phyloP scores from a whole-genome alignment of 1,140 invertebrate species.

The Drosophila melanogaster region DNA sequence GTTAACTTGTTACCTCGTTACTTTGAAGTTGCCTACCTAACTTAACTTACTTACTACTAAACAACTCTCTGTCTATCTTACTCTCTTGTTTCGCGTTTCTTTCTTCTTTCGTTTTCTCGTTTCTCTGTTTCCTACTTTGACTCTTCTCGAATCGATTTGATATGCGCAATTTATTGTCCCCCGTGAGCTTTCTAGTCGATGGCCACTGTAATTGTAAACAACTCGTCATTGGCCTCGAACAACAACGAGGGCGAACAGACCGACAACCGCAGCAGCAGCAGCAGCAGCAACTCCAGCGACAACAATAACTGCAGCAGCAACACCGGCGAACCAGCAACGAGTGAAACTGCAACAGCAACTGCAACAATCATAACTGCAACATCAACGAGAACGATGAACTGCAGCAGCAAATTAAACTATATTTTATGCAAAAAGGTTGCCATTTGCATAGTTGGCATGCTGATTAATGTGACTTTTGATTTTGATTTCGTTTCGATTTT shows the following conservation, averaged over 20 bases:
- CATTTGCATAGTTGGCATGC: constrained; percentile 73
- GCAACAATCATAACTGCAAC: constrained; percentile 16
- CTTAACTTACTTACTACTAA: constrained; percentile 58
- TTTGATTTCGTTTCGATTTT: constrained; percentile 56
- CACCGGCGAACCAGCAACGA: constrained; percentile 28
- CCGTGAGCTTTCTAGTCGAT: constrained; percentile 66
- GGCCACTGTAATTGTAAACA: constrained; percentile 55
- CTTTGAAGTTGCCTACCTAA: constrained; percentile 45
- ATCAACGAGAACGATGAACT: constrained; percentile 15
- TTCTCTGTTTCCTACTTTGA: constrained; percentile 59
- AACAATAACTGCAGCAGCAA: constrained; percentile 29
- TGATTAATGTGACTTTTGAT: constrained; percentile 49
- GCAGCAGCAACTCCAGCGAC: constrained; percentile 26
- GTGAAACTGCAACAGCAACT: constrained; percentile 10
- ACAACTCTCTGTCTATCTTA: constrained; percentile 68
- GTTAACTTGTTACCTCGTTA: constrained; percentile 45
- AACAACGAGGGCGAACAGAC: constrained; percentile 54
- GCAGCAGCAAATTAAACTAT: constrained; percentile 77
- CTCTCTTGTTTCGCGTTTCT: constrained; percentile 66
- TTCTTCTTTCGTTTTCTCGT: constrained; percentile 70
- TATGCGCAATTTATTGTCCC: constrained; percentile 56
- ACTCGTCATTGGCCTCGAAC: constrained; percentile 53
- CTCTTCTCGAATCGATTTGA: constrained; percentile 48
- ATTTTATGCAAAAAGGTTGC: constrained; percentile 80
- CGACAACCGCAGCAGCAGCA: constrained; percentile 45